Percentiles rank a stretch among this genome's conserved stretches.
Conservation (phyloP, 2,797 vertebrate genomes). For the Gambelia wislizenii region DNA sequence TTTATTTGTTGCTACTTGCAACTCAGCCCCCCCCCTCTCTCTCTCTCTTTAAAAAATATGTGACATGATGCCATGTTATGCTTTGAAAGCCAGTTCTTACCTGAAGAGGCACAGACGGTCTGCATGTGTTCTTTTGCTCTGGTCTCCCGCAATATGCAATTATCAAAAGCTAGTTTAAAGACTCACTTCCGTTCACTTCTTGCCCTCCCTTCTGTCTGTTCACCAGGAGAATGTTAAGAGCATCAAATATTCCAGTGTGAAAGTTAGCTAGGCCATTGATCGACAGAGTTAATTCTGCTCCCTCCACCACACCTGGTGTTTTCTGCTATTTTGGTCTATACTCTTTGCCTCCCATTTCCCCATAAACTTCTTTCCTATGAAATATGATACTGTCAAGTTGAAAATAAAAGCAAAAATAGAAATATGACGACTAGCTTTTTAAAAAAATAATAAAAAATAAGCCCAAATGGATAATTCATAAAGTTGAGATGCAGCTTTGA, state of each 20-base stretch:
- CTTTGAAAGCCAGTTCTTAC: neutral
- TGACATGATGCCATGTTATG: neutral
- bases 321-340: slow-evolving; percentile 11
- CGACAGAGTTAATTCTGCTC: neutral
- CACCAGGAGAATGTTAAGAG: neutral
- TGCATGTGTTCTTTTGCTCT: too few species aligned
- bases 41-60: neutral
- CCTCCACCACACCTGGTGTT: neutral
- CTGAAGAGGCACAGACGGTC: neutral
- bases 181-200: neutral
- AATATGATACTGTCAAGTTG: slow-evolving; percentile 16
- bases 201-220: neutral
- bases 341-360: neutral
- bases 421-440: slow-evolving; percentile 2
- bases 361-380: slow-evolving; percentile 14
- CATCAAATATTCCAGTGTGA: neutral
- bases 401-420: slow-evolving; percentile 37
- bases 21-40: neutral
- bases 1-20: neutral
- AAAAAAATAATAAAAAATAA: neutral
- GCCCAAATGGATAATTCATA: slow-evolving; percentile 38
- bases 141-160: neutral
- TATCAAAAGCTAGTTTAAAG: neutral
- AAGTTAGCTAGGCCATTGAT: slow-evolving; percentile 15
- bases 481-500: slow-evolving; percentile 31